Conservation (phyloP, 2,888 invertebrate genomes). For the Andricus quercusramuli region DNA sequence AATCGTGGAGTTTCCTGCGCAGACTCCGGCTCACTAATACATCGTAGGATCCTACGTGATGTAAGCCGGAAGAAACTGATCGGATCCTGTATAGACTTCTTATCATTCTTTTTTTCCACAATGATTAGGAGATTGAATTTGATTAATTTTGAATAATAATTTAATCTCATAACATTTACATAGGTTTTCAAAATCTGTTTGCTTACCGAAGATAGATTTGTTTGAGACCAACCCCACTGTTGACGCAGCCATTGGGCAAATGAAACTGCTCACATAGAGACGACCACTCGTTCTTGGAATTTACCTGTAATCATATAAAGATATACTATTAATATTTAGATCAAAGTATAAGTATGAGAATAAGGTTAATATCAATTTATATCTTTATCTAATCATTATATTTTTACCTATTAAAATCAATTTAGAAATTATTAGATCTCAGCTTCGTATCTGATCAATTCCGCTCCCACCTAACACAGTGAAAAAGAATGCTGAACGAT, state of each 20-base stretch:
- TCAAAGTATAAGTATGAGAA: constrained; percentile 14
- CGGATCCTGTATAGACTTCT: too few species aligned
- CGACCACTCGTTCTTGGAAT: constrained; percentile 93
- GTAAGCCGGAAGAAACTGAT: too few species aligned
- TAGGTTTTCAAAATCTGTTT: not conserved
- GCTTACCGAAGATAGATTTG: constrained; percentile 89
- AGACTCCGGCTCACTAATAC: too few species aligned
- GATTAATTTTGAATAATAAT: too few species aligned
- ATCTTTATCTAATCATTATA: too few species aligned
- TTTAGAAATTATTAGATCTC: not conserved
- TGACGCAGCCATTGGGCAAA: constrained; percentile 91
- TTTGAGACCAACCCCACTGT: constrained; percentile 92
- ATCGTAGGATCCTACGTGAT: too few species aligned
- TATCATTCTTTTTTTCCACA: too few species aligned
- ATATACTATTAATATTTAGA: constrained; percentile 24
- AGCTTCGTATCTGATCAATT: not conserved
- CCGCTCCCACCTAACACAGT: not conserved
- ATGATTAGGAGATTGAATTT: too few species aligned
- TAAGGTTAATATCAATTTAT: too few species aligned
- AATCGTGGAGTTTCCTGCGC: too few species aligned
- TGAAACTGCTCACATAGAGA: constrained; percentile 87
- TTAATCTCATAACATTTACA: too few species aligned
- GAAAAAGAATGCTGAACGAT: constrained; percentile 12
- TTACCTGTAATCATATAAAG: constrained; percentile 83
- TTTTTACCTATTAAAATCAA: too few species aligned